A percentile compares a stretch with the other conserved stretches of the same genome.
Conservation (phyloP, 2,113 vertebrate species). For the Dromiciops gliroides region DNA sequence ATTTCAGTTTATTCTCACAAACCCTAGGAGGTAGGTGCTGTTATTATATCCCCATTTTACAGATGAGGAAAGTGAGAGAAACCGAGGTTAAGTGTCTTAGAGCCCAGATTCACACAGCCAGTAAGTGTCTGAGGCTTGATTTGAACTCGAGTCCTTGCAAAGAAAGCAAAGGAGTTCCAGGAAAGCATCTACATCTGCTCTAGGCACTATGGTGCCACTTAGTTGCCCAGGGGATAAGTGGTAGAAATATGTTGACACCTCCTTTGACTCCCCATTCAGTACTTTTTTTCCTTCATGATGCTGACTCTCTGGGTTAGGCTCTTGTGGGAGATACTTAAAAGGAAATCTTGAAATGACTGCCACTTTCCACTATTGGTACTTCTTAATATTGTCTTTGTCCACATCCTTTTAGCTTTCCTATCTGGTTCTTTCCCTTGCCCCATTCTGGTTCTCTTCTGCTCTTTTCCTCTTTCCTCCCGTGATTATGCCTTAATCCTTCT, state of each 20-base stretch:
- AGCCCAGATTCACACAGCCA: too few species aligned
- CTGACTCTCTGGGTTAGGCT: background rate
- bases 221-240: background rate
- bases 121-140: too few species aligned
- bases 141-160: background rate
- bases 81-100: too few species aligned
- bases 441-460: background rate
- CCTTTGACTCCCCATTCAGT: background rate
- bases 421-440: background rate
- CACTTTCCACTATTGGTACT: too few species aligned
- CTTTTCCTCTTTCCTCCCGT: background rate
- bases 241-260: background rate
- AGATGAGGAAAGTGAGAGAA: too few species aligned
- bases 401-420: background rate
- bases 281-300: background rate
- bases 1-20: too few species aligned
- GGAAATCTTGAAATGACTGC: background rate
- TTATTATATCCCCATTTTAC: too few species aligned
- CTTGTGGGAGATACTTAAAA: slow-evolving; percentile 22
- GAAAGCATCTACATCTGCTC: too few species aligned
- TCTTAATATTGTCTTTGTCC: background rate
- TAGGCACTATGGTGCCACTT: background rate
- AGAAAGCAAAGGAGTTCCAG: too few species aligned
- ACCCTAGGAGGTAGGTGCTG: too few species aligned
- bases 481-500: background rate